Evolutionary conservation across 2,888 invertebrate species (phyloP), one percentile per base, ranked within the genome.

Genomic region (Apodemia mormo): DNA sequence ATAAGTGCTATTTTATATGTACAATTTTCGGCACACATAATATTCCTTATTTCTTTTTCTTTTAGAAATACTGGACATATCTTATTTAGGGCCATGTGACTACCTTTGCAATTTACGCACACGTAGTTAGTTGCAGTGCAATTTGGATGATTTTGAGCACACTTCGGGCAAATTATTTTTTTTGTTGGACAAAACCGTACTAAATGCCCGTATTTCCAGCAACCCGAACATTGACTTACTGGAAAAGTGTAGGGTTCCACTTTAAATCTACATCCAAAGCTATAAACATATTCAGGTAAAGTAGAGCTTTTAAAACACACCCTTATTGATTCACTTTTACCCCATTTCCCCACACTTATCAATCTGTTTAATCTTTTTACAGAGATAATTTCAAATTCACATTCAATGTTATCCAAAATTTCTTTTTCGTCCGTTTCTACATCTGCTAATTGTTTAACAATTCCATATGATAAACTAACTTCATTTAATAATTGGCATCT

Each of bases 61-160:
- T 74, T 74, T 9, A 67, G 9, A 69, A 70, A 74, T 49, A 71
- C 43, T 4, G 72, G 75, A 30, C 74, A 75, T 33, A n/a, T n/a
- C n/a, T n/a, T n/a, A n/a, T n/a, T n/a, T n/a, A n/a, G n/a, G n/a
- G n/a, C n/a, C n/a, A n/a, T n/a, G n/a, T n/a, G n/a, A n/a, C n/a
- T n/a, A 22, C 30, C 45, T 71, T 75, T 67, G 43, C 75, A 75
- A 29, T 75, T 74, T 5, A 67, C 4, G 29, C 74, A 75, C n/a
- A 22, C 22, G 65, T 61, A 70, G 2, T 49, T 12, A 56, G 6
- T 54, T 37, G 30, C 14, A 9, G 65, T 54, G 65, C 65, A 69
- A 54, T 69, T 69, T 1, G 56, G 40, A 7, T 37, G 65, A 40
- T 65, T 49, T 61, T 40, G n/a, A n/a, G 64, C 70, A 67, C 67